These are phyloP conservation scores for Temnothorax longispinosus DNA, from an alignment of 1,140 invertebrate species.

Conservation along the genomic window DNA sequence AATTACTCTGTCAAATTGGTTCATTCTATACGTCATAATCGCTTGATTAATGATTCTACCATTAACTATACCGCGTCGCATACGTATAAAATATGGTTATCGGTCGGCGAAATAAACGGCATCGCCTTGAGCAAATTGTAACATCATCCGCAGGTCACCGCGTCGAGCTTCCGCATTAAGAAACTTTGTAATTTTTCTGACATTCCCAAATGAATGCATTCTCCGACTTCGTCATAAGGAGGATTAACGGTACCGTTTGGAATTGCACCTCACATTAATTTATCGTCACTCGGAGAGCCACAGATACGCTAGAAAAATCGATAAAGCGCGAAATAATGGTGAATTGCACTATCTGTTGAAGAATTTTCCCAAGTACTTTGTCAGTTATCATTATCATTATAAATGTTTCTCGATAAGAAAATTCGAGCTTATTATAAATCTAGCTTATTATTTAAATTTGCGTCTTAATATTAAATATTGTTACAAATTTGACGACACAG, in stretches of 20 bases:
- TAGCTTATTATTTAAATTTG: background rate
- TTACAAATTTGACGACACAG: background rate
- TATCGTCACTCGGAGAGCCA: constrained; percentile 42
- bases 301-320: constrained; percentile 22
- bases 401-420: background rate
- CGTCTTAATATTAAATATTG: background rate
- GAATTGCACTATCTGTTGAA: background rate
- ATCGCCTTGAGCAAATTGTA: constrained; percentile 30
- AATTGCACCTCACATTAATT: constrained; percentile 64
- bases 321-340: constrained; percentile 15
- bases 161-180: constrained; percentile 34
- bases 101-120: constrained; percentile 44
- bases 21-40: constrained; percentile 45
- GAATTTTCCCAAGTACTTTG: background rate
- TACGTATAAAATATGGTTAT: constrained; percentile 55
- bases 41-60: constrained; percentile 42
- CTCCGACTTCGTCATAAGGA: constrained; percentile 64
- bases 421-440: background rate
- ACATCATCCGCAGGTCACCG: constrained; percentile 34
- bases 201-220: constrained; percentile 64
- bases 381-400: background rate
- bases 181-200: constrained; percentile 64
- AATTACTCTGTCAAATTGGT: constrained; percentile 55
- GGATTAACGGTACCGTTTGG: constrained; percentile 65
- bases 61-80: constrained; percentile 46